Conservation (phyloP, 2,113 vertebrate genomes). For the Cephalopterus ornatus region DNA sequence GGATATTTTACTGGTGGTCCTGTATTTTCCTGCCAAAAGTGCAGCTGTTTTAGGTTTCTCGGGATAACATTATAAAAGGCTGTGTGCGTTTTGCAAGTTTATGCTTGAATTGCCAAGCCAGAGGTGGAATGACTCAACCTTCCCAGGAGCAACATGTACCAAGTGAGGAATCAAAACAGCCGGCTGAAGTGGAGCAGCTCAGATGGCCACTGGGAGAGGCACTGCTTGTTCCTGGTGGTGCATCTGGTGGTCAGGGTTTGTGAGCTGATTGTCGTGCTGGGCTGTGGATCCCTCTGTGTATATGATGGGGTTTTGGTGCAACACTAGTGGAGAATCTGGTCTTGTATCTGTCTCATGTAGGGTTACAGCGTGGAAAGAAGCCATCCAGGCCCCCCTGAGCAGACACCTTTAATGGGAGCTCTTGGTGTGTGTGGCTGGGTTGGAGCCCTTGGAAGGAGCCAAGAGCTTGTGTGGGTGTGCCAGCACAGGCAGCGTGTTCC, state of each 20-base stretch:
- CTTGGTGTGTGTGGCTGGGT: fast-evolving
- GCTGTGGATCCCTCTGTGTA: background rate
- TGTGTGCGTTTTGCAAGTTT: slow-evolving; percentile 69
- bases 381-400: background rate
- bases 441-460: background rate
- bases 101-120: slow-evolving; percentile 71
- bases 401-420: background rate
- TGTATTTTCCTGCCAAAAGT: slow-evolving; percentile 71
- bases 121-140: slow-evolving; percentile 75
- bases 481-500: fast-evolving
- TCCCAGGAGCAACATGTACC: slow-evolving; percentile 66
- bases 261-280: background rate
- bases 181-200: slow-evolving; percentile 14
- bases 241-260: background rate
- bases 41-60: slow-evolving; percentile 78
- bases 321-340: background rate
- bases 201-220: background rate
- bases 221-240: background rate
- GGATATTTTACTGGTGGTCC: slow-evolving; percentile 78
- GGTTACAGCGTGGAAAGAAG: background rate
- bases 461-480: background rate
- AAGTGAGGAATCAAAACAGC: slow-evolving; percentile 69
- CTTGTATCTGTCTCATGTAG: background rate
- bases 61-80: slow-evolving; percentile 73
- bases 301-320: background rate